Evolutionary conservation across 2,113 vertebrate species (phyloP).

Genomic region (Oryzias melastigma): DNA sequence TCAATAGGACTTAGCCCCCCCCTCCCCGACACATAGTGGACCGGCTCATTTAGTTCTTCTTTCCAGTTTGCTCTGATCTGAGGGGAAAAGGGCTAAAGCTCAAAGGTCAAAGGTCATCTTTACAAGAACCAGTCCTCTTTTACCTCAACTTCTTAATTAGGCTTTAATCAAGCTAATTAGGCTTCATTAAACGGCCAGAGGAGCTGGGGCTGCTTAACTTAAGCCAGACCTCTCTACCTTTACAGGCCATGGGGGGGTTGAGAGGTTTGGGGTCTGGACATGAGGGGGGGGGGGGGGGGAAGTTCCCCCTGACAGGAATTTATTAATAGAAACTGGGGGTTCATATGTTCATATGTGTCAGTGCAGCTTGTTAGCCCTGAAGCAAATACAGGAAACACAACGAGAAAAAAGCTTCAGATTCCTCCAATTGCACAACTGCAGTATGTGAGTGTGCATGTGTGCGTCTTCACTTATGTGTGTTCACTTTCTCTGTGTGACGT

Average conservation of each 20-base stretch:
- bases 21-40: slow-evolving; percentile 4
- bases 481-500: slow-evolving; percentile 16
- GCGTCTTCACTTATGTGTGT: slow-evolving; percentile 11
- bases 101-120: slow-evolving; percentile 68
- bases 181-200: slow-evolving; percentile 60
- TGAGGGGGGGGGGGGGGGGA: neutral
- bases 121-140: slow-evolving; percentile 47
- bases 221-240: slow-evolving; percentile 39
- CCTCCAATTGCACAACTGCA: neutral
- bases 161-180: slow-evolving; percentile 78
- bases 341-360: neutral
- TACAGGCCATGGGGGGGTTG: slow-evolving; percentile 23
- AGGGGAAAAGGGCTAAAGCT: slow-evolving; percentile 43
- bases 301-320: too few species aligned
- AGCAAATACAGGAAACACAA: slow-evolving; percentile 1
- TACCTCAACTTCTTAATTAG: slow-evolving; percentile 59
- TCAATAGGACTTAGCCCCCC: slow-evolving; percentile 49
- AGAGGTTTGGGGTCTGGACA: neutral
- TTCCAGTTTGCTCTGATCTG: slow-evolving; percentile 58
- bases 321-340: too few species aligned
- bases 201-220: slow-evolving; percentile 49
- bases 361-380: neutral
- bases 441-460: neutral
- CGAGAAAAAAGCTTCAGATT: neutral
- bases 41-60: slow-evolving; percentile 52